A percentile compares a stretch with the other conserved stretches of the same genome.
phyloP scores from a whole-genome alignment of 2,797 vertebrate genomes.

The Pangasius larnaudii region DNA sequence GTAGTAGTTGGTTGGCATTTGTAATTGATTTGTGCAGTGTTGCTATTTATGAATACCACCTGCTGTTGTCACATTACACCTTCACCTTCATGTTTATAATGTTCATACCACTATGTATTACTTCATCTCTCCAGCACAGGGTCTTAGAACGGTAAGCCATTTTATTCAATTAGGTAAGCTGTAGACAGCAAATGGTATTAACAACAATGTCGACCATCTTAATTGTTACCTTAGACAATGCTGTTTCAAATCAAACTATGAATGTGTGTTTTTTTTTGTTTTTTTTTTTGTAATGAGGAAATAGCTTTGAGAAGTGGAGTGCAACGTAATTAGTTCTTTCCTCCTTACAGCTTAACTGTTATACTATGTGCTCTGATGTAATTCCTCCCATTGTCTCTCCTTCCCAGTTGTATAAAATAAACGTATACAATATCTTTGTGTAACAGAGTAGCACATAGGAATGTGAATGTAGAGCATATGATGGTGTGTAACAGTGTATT shows the following conservation, averaged over 20 bases:
- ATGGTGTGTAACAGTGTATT: slow-evolving; percentile 68
- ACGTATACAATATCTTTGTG: neutral
- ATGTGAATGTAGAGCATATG: neutral
- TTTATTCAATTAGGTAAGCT: neutral
- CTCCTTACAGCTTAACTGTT: neutral
- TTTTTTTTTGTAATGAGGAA: neutral
- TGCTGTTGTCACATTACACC: slow-evolving; percentile 36
- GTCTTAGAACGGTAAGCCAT: neutral
- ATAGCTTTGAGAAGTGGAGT: neutral
- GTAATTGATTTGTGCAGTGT: slow-evolving; percentile 14
- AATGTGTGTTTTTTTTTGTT: neutral
- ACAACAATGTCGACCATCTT: neutral
- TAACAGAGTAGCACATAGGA: neutral
- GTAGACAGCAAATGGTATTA: neutral
- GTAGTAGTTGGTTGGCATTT: slow-evolving; percentile 12
- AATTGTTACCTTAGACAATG: neutral
- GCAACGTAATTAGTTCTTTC: neutral
- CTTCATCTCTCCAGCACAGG: slow-evolving; percentile 42
- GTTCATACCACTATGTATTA: slow-evolving; percentile 42
- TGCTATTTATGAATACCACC: slow-evolving; percentile 44
- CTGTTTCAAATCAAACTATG: neutral
- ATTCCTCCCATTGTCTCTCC: neutral
- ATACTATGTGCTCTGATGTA: neutral
- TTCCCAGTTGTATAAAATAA: neutral
- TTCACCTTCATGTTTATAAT: slow-evolving; percentile 16